phyloP scores from a whole-genome alignment of 2,888 invertebrate species.

The Xestobium rufovillosum region DNA sequence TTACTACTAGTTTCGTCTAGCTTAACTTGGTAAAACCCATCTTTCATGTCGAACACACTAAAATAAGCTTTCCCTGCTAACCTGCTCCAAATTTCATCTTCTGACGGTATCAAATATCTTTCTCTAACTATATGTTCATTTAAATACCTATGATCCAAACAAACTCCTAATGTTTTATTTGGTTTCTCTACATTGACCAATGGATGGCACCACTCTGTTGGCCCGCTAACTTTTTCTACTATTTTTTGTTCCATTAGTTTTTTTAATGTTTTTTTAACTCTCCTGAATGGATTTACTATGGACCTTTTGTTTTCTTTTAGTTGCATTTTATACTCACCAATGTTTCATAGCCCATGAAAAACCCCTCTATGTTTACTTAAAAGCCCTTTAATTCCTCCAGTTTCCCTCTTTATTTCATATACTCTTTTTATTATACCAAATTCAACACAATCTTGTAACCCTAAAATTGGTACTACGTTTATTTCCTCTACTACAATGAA shows the following conservation, averaged over 20 bases:
- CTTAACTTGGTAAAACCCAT: conserved; percentile 17
- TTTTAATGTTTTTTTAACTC: conserved; percentile 19
- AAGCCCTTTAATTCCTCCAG: background rate
- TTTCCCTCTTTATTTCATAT: too few species aligned
- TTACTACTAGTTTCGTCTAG: conserved; percentile 19
- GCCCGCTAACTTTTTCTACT: conserved; percentile 16
- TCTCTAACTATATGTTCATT: conserved; percentile 19
- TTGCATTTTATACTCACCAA: conserved; percentile 15
- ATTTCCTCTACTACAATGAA: too few species aligned
- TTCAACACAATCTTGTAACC: conserved; percentile 1
- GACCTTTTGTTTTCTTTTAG: conserved; percentile 12
- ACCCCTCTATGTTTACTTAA: conserved; percentile 10
- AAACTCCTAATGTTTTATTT: conserved; percentile 19
- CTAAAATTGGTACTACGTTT: background rate
- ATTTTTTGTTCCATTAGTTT: conserved; percentile 16
- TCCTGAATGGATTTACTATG: conserved; percentile 12
- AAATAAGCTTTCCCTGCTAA: conserved; percentile 16
- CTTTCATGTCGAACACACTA: conserved; percentile 16
- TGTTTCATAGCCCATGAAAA: conserved; percentile 14
- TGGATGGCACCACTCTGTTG: too few species aligned
- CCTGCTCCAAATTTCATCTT: conserved; percentile 18
- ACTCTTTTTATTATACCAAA: conserved; percentile 11
- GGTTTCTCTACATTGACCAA: conserved; percentile 21
- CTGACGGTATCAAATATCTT: conserved; percentile 15
- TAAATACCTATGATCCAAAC: conserved; percentile 21